These are phyloP conservation scores for Passer montanus DNA, from an alignment of 2,113 vertebrate genomes.

Conservation along the genomic window DNA sequence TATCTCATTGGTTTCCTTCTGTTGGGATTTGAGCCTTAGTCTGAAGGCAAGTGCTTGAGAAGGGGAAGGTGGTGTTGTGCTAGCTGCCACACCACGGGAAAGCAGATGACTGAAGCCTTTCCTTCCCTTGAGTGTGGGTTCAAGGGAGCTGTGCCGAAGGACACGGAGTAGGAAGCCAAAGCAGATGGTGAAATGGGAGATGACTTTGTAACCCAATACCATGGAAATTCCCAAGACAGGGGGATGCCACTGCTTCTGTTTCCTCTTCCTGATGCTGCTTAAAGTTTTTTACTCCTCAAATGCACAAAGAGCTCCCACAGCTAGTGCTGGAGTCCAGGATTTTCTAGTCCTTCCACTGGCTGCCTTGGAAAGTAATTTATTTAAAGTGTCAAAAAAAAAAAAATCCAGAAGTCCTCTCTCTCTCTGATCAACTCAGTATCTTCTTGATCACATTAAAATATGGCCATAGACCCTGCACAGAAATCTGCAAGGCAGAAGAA, in stretches of 20 bases:
- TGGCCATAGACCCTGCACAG: background rate
- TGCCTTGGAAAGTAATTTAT: background rate
- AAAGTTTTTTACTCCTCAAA: background rate
- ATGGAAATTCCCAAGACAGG: background rate
- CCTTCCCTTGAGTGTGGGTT: background rate
- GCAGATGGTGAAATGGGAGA: background rate
- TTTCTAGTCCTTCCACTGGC: background rate
- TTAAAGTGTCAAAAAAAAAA: background rate
- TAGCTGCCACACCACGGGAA: background rate
- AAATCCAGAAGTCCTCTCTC: background rate
- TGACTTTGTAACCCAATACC: background rate
- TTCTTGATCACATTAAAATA: background rate
- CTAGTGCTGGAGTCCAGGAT: background rate
- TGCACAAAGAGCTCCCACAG: background rate
- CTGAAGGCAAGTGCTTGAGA: background rate
- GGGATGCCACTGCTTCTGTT: background rate
- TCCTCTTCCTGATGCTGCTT: background rate
- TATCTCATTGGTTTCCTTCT: background rate
- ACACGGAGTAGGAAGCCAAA: background rate
- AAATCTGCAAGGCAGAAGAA: background rate
- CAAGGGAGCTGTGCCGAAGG: accelerated
- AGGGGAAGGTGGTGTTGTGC: background rate
- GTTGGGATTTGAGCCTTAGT: background rate
- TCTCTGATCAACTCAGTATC: background rate
- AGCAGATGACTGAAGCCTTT: background rate